Conservation (phyloP, 2,797 vertebrate genomes). For the Clarias fuscus region DNA sequence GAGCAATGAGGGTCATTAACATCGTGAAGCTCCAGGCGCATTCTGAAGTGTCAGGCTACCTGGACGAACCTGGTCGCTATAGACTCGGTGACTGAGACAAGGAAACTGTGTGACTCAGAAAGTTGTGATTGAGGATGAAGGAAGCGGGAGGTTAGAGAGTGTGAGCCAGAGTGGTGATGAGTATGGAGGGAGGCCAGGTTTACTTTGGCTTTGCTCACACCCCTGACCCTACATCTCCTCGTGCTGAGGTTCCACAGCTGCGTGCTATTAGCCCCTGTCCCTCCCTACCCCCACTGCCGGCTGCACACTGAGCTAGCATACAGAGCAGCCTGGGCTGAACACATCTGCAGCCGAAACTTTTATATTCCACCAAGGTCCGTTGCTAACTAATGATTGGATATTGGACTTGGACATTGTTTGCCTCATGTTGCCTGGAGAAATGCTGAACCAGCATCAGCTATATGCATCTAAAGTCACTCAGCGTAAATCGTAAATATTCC, state of each 20-base stretch:
- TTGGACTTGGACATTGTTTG: background rate
- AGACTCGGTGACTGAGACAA: background rate
- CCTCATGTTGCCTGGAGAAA: background rate
- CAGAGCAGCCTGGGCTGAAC: constrained; percentile 1
- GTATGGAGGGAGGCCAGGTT: constrained; percentile 66
- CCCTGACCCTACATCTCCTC: constrained; percentile 65
- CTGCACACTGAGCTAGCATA: constrained; percentile 20
- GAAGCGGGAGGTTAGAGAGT: constrained; percentile 45
- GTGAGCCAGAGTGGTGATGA: constrained; percentile 62
- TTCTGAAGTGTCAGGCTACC: constrained; percentile 20
- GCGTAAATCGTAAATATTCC: background rate
- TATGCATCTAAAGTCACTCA: background rate
- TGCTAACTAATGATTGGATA: constrained; percentile 8
- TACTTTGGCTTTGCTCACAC: constrained; percentile 68
- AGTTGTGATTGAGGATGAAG: constrained; percentile 21
- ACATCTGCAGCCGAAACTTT: constrained; percentile 26
- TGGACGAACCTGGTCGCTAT: background rate
- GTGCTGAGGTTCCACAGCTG: constrained; percentile 65
- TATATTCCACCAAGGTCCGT: background rate
- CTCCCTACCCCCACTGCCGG: constrained; percentile 32
- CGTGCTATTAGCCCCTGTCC: constrained; percentile 63
- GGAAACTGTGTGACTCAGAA: constrained; percentile 20
- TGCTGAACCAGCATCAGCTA: background rate
- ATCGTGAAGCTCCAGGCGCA: background rate
- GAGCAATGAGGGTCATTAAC: constrained; percentile 20